These are phyloP conservation scores for Ostrea denselamellosa DNA, from an alignment of 1,140 invertebrate genomes.

Conservation along the genomic window DNA sequence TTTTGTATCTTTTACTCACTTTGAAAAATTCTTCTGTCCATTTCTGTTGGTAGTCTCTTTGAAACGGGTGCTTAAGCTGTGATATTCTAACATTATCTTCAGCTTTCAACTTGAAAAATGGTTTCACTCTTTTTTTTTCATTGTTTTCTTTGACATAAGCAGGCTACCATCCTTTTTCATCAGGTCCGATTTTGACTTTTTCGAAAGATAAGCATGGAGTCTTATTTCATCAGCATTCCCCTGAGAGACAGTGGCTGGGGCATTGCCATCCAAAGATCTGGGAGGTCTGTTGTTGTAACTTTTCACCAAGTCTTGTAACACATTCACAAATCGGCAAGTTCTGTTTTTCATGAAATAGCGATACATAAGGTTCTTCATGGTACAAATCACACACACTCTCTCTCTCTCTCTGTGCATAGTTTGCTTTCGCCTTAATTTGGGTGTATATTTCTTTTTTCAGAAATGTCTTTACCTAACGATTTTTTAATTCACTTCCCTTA, in stretches of 20 bases:
- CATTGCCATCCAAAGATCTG: slow-evolving; percentile 21
- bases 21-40: slow-evolving; percentile 56
- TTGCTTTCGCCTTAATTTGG: slow-evolving; percentile 37
- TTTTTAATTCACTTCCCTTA: slow-evolving; percentile 48
- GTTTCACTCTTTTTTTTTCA: slow-evolving; percentile 3
- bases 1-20: slow-evolving; percentile 41
- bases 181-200: background rate
- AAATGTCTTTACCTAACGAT: slow-evolving; percentile 31
- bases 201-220: background rate
- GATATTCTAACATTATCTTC: slow-evolving; percentile 52
- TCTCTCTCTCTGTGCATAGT: slow-evolving; percentile 44
- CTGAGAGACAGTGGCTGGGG: slow-evolving; percentile 12
- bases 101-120: slow-evolving; percentile 47
- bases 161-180: background rate
- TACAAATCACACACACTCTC: no score
- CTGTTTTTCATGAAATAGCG: slow-evolving; percentile 45
- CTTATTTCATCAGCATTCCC: slow-evolving; percentile 39
- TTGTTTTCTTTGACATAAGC: background rate
- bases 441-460: slow-evolving; percentile 39
- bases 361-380: slow-evolving; percentile 45
- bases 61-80: slow-evolving; percentile 45
- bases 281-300: slow-evolving; percentile 47
- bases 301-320: slow-evolving; percentile 41
- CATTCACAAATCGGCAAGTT: slow-evolving; percentile 44
- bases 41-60: slow-evolving; percentile 55